Evolutionary conservation across 2,888 invertebrate genomes (phyloP).

Genomic region (Deilephila elpenor): DNA sequence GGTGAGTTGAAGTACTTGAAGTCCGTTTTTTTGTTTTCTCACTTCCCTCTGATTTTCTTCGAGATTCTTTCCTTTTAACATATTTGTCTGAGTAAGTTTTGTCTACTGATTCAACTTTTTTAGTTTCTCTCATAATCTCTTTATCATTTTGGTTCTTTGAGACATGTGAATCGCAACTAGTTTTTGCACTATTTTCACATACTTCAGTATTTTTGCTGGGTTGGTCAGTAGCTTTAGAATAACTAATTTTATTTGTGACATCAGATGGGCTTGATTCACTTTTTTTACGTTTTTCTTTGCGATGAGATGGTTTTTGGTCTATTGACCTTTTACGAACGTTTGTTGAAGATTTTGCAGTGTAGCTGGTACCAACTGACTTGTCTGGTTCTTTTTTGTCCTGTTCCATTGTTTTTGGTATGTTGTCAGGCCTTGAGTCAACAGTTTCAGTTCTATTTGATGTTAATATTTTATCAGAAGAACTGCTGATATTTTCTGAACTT

Average conservation of each 20-base stretch:
- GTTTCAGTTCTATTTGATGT: neutral
- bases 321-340: slow-evolving; percentile 71
- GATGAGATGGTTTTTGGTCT: slow-evolving; percentile 75
- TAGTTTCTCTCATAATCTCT: slow-evolving; percentile 54
- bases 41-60: slow-evolving; percentile 55
- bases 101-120: slow-evolving; percentile 51
- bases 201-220: slow-evolving; percentile 56
- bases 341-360: slow-evolving; percentile 33
- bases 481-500: neutral
- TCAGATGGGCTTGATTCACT: slow-evolving; percentile 53
- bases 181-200: slow-evolving; percentile 55
- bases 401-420: slow-evolving; percentile 38
- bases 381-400: slow-evolving; percentile 44
- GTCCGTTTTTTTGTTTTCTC: slow-evolving; percentile 54
- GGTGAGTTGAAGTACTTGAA: slow-evolving; percentile 63
- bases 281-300: slow-evolving; percentile 81
- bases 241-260: slow-evolving; percentile 52
- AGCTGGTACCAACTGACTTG: slow-evolving; percentile 27
- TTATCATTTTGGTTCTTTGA: slow-evolving; percentile 51
- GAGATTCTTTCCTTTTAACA: slow-evolving; percentile 71
- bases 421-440: neutral
- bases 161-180: slow-evolving; percentile 58
- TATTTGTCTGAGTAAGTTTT: slow-evolving; percentile 72
- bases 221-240: slow-evolving; percentile 44
- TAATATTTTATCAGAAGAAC: neutral